Conservation (phyloP, 2,888 invertebrate genomes). For the Tetranychus truncatus region DNA sequence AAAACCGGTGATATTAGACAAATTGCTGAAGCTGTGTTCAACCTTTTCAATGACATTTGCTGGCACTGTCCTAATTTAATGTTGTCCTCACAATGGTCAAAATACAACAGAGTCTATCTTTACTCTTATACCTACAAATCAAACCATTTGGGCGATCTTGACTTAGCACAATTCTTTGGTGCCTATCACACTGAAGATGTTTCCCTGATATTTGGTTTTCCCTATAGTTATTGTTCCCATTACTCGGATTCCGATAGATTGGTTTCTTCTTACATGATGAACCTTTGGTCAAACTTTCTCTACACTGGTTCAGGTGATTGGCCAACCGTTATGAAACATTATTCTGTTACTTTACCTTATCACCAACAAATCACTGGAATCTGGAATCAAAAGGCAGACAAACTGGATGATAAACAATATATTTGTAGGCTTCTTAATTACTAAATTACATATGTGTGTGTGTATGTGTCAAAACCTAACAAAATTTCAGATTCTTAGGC, state of each 20-base stretch:
- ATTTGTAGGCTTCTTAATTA: background rate
- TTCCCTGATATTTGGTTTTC: conserved; percentile 15
- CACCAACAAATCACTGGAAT: background rate
- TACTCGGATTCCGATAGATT: conserved; percentile 14
- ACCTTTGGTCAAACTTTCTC: conserved; percentile 3
- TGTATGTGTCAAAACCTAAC: no score
- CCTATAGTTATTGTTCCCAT: conserved; percentile 5
- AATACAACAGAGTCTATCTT: conserved; percentile 13
- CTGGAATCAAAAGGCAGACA: background rate
- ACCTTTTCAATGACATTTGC: conserved; percentile 17
- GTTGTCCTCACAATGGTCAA: background rate
- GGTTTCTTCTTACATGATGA: background rate
- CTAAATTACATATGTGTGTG: background rate
- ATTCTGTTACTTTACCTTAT: background rate
- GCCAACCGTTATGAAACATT: background rate
- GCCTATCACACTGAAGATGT: conserved; percentile 18
- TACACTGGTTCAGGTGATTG: background rate
- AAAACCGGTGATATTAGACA: background rate
- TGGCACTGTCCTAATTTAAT: conserved; percentile 17
- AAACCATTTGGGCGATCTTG: background rate
- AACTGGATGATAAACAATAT: background rate
- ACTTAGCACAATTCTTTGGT: conserved; percentile 14
- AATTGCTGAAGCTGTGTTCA: conserved; percentile 4
- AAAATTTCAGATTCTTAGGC: no score
- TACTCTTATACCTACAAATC: conserved; percentile 14